phyloP scores from a whole-genome alignment of 1,140 invertebrate species.

The Hylaeus anthracinus region DNA sequence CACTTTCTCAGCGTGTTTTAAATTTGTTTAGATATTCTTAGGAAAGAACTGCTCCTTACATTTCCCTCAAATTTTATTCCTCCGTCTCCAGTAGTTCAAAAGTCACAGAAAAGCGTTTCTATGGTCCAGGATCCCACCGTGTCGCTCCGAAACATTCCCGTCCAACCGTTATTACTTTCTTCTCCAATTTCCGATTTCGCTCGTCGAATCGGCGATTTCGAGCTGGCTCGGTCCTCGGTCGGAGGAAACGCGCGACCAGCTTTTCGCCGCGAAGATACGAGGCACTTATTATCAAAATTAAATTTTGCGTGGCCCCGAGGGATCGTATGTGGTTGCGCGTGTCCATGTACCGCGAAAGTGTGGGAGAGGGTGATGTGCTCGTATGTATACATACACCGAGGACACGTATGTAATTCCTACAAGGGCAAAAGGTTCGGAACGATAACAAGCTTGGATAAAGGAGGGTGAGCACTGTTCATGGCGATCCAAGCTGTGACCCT shows the following conservation, averaged over 20 bases:
- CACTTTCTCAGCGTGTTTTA: too few relatives aligned
- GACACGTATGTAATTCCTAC: conserved; percentile 59
- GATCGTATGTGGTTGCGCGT: background rate
- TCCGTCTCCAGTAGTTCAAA: too few relatives aligned
- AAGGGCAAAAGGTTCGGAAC: conserved; percentile 62
- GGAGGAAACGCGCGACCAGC: background rate
- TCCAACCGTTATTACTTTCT: conserved; percentile 14
- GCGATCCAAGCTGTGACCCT: conserved; percentile 69
- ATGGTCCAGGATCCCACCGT: too few relatives aligned
- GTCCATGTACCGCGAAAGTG: background rate
- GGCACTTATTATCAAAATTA: conserved; percentile 46
- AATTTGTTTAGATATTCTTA: too few relatives aligned
- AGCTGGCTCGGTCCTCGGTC: background rate
- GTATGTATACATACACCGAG: conserved; percentile 14
- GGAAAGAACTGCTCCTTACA: too few relatives aligned
- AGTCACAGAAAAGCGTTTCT: too few relatives aligned
- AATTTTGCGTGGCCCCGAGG: conserved; percentile 22
- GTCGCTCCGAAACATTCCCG: background rate
- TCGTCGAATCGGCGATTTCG: background rate
- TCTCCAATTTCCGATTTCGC: background rate
- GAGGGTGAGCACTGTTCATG: conserved; percentile 66
- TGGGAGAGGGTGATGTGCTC: background rate
- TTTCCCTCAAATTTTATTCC: too few relatives aligned
- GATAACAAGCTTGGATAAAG: conserved; percentile 67
- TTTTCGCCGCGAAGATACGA: background rate